Evolutionary conservation across 2,888 invertebrate species (phyloP), one percentile per base, ranked within the genome.

Genomic region (Embidobia sp.): DNA sequence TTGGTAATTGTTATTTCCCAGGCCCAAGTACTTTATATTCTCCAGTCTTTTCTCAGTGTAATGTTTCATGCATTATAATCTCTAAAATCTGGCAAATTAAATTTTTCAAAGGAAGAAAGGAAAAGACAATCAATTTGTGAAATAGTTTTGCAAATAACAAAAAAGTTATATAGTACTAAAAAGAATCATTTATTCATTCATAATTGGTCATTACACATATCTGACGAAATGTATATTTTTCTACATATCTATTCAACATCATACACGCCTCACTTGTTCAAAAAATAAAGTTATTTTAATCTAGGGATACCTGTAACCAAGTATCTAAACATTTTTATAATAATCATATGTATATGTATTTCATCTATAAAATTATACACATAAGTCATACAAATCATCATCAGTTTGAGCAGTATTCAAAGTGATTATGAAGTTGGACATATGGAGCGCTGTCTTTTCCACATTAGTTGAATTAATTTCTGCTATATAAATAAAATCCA

Each of bases 221-320:
- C 10, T 48, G 51, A 55, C 63, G 19, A 31, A 57, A 64, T 64
- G 53, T 49, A 64, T 57, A 64, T 51, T 55, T 37, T 13, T 31
- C 70, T 70, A 61, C 61, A 53, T 72, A 72, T 64, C 40, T 55
- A 64, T 64, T 64, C 35, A 63, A 72, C 63, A 63, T 63, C 63
- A 72, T 72, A 63, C 55, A 63, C 63, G 46, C 72, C 11, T 63
- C 46, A 31, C 13, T 44, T 27, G 22, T 69, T 69, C 55, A 48
- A 55, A 63, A 72, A 63, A 72, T 72, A 72, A 61, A 72, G 48
- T 72, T 63, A 72, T 63, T 51, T 61, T 51, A 72, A 48, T 63
- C 13, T 51, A 63, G 46, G 7, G 40, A 72, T 72, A 63, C 70
- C 35, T 70, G 44, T 22, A 49, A 49, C 31, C 44, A 61, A 61